phyloP scores from a whole-genome alignment of 2,888 invertebrate genomes.

The Coleophora deauratella region DNA sequence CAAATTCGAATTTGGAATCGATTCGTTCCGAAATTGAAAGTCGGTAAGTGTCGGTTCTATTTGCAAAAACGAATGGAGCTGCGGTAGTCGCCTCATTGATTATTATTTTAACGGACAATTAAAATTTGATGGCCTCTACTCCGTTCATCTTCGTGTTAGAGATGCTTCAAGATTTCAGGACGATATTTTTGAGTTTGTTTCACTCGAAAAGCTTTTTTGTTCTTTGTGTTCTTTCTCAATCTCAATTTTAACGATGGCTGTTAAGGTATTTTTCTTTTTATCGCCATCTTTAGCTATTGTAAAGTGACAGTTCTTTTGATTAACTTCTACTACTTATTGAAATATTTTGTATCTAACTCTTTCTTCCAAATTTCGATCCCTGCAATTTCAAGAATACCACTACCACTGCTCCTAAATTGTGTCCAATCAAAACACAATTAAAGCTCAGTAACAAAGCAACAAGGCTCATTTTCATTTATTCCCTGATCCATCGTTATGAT shows the following conservation, averaged over 20 bases:
- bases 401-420: not conserved
- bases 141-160: slow-evolving; percentile 61
- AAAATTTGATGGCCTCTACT: slow-evolving; percentile 70
- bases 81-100: slow-evolving; percentile 68
- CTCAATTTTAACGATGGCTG: no score
- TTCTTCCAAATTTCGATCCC: no score
- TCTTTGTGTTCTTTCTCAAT: no score
- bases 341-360: no score
- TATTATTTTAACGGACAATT: slow-evolving; percentile 73
- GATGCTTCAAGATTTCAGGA: slow-evolving; percentile 22
- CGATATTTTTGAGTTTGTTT: slow-evolving; percentile 1
- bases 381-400: not conserved
- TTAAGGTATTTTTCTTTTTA: no score
- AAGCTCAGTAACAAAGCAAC: slow-evolving; percentile 24
- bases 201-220: no score
- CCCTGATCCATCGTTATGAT: slow-evolving; percentile 29
- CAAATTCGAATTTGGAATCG: slow-evolving; percentile 17
- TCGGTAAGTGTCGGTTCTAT: slow-evolving; percentile 41
- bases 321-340: no score
- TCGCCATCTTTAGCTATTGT: no score
- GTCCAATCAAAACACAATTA: slow-evolving; percentile 12
- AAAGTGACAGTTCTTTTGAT: no score
- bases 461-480: slow-evolving; percentile 31
- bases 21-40: slow-evolving; percentile 22
- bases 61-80: slow-evolving; percentile 36